Evolutionary conservation across 2,113 vertebrate genomes (phyloP), one percentile per base, ranked within the genome.

Genomic region (Typhlomys cinereus): DNA sequence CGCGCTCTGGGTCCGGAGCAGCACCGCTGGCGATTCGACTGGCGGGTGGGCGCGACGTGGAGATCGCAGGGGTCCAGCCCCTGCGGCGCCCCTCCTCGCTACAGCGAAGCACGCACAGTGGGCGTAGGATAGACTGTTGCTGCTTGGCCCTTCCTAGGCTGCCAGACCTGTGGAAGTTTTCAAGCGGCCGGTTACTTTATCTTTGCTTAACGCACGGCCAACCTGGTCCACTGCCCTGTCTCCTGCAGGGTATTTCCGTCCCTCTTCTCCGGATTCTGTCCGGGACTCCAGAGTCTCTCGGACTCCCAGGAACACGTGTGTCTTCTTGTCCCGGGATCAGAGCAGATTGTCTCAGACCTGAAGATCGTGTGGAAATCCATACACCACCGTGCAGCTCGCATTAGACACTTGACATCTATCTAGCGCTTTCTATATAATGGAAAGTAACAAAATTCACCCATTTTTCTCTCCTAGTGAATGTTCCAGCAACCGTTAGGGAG

Each of bases 111-210:
- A 1, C 79, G 13, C 13, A 0, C 88, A 46, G 34, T 1, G 90
- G 44, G 14, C 70, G 2, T 62, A 5, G 73, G 21, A 62, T 34
- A 46, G 57, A 62, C 83, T 31, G 50, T 52, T 3, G 52, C 36
- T 36, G 69, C 27, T 61, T 69, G 27, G 14, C 64, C 21, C 39
- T 44, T 27, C 27, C 67, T 39, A 10, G 5, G 23, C 41, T 25
- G 44, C 41, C 0, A 10, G 54, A 27, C 71, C 78, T 74, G 81
- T 2, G 44, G 83, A 97, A 97, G 95, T 97, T 96, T n/a, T 85
- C 61, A 44, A 31, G 6, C 7, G 59, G 67, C 29, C 7, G 69
- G 23, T 67, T 27, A 91, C 61, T 94, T 66, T 57, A 27, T 84
- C 23, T 62, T 36, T 0, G 7, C 44, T 0, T 17, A 36, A 31